Conservation (phyloP, 2,888 invertebrate genomes). For the Herminia tarsipennalis region DNA sequence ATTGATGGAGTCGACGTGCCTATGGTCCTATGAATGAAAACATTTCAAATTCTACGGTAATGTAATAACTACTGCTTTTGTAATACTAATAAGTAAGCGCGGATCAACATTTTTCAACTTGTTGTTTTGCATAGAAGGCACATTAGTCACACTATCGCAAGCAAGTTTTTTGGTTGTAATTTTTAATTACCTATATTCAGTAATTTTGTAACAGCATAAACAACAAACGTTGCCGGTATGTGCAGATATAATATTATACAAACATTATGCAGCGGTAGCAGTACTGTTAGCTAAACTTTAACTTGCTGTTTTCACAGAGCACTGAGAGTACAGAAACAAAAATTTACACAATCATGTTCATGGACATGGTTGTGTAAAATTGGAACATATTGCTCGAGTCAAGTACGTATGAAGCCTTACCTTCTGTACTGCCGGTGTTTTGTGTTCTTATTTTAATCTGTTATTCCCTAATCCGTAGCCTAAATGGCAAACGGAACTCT, state of each 20-base stretch:
- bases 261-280: background rate
- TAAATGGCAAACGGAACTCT: background rate
- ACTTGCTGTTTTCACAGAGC: too few species aligned
- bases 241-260: background rate
- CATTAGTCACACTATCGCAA: constrained; percentile 47
- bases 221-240: constrained; percentile 1
- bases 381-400: too few species aligned
- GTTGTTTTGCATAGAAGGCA: constrained; percentile 34
- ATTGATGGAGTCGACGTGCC: too few species aligned
- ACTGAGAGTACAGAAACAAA: too few species aligned
- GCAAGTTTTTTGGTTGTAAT: constrained; percentile 28
- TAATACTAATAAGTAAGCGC: background rate
- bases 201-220: constrained; percentile 29
- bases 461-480: too few species aligned
- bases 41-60: background rate
- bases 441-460: too few species aligned
- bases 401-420: too few species aligned
- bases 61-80: too few species aligned
- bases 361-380: too few species aligned
- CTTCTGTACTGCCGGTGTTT: too few species aligned
- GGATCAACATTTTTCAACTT: background rate
- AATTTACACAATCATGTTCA: too few species aligned
- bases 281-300: too few species aligned
- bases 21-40: background rate
- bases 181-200: constrained; percentile 24